phyloP scores from a whole-genome alignment of 2,113 vertebrate species.

The Nesogale talazaci region DNA sequence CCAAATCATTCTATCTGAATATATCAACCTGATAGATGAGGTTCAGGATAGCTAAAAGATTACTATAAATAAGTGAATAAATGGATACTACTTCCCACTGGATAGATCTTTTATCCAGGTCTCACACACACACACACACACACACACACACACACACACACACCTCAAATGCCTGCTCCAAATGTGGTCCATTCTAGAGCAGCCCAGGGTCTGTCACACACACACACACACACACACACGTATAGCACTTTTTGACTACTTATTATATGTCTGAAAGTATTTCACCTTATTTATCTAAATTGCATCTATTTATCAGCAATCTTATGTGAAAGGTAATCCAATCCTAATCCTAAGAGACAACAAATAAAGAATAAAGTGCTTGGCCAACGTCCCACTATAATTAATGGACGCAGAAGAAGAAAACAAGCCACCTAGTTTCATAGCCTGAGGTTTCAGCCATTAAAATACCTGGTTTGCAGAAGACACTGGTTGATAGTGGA shows the following conservation, averaged over 20 bases:
- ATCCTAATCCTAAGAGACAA: neutral
- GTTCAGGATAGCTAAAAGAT: neutral
- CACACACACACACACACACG: neutral
- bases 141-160: neutral
- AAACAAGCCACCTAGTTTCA: neutral
- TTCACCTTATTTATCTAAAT: neutral
- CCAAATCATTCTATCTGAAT: conserved; percentile 35
- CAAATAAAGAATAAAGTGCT: neutral
- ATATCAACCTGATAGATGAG: neutral
- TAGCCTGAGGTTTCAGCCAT: neutral
- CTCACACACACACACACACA: neutral
- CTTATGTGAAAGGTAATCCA: neutral
- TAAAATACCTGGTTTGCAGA: no score
- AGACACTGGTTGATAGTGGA: no score
- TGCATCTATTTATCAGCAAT: neutral
- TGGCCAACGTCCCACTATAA: neutral
- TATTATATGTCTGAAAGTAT: neutral
- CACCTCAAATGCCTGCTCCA: no score
- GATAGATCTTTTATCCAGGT: neutral
- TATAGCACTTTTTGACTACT: neutral
- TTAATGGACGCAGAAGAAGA: neutral
- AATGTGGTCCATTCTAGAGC: no score
- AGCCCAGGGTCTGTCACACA: no score
- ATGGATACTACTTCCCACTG: neutral
- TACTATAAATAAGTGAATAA: neutral